Evolutionary conservation across 2,888 invertebrate species (phyloP).

Genomic region (Drosophila nr. perissopoda): DNA sequence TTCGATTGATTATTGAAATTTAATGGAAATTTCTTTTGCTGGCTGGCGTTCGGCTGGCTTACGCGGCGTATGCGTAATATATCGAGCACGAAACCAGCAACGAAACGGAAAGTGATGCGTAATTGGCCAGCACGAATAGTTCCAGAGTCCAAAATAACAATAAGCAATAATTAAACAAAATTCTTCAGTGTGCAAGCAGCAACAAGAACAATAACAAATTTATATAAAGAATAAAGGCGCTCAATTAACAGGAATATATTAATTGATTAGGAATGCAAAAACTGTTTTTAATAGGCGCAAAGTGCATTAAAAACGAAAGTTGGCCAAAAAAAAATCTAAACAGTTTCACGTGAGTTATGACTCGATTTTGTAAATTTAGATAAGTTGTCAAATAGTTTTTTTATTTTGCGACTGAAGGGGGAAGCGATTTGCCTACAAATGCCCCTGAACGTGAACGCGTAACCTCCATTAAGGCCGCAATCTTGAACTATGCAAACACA

Average conservation of each 20-base stretch:
- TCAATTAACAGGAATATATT: constrained; percentile 55
- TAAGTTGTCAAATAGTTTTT: not conserved
- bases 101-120: constrained; percentile 77
- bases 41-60: constrained; percentile 20
- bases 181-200: constrained; percentile 27
- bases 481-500: constrained; percentile 79
- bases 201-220: constrained; percentile 16
- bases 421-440: constrained; percentile 38
- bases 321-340: constrained; percentile 28
- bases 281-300: constrained; percentile 31
- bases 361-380: not conserved
- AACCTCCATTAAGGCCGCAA: constrained; percentile 84
- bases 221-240: constrained; percentile 14
- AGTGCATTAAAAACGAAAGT: constrained; percentile 48
- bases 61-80: constrained; percentile 75
- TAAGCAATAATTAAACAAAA: constrained; percentile 37
- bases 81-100: constrained; percentile 56
- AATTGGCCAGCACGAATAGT: constrained; percentile 60
- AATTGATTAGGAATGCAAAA: constrained; percentile 36
- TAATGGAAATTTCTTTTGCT: constrained; percentile 23
- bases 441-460: constrained; percentile 83
- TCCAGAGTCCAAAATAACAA: constrained; percentile 28
- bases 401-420: constrained; percentile 28
- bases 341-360: constrained; percentile 43
- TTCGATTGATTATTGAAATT: constrained; percentile 1